Base-by-base conservation (phyloP, 2,797 vertebrate genomes). In the Loris lydekkerianus region DNA sequence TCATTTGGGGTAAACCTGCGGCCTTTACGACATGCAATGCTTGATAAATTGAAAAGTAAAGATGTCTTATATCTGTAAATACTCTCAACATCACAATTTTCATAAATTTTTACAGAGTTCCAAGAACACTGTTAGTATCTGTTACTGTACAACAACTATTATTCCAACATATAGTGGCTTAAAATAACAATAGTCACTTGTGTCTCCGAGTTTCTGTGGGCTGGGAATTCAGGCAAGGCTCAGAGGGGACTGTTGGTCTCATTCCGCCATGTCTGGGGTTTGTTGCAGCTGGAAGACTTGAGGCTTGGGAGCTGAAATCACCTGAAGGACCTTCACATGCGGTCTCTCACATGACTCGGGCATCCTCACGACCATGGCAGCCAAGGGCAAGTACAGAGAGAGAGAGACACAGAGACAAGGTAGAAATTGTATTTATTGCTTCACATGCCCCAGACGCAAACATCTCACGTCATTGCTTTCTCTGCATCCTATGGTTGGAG, bases 191-290 rank as follows among this genome's bases (percentile, higher is more conserved):
- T 21, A 8, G 53, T 43, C 27, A 31, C 21, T 58, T 63, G 31
- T 23, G 9, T 56, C 15, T 76, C 31, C 1, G 14, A 65, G 75
- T 29, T 70, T 76, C 63, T 13, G 0, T 31, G 40, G 10, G 25
- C 46, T 10, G 20, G 43, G 43, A 69, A 27, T 63, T 78, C 63
- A 75, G 49, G 80, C 18, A 14, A 73, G n/a, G 81, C 53, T 7
- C 10, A 14, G 46, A 37, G 13, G 5, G 27, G 10, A 5, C 20
- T 3, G 46, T 7, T 4, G 7, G 43, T n/a, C 37, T 63, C 40
- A 9, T 6, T 2, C 27, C 0, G 17, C 34, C 4, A 0, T 1
- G 7, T 27, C 46, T 31, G 4, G 21, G 43, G 13, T 40, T 58
- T 37, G 14, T 53, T 4, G 49, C 53, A 23, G 34, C n/a, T 13